Conservation (phyloP, 2,113 vertebrate genomes). For the Rhadina sibilatrix region DNA sequence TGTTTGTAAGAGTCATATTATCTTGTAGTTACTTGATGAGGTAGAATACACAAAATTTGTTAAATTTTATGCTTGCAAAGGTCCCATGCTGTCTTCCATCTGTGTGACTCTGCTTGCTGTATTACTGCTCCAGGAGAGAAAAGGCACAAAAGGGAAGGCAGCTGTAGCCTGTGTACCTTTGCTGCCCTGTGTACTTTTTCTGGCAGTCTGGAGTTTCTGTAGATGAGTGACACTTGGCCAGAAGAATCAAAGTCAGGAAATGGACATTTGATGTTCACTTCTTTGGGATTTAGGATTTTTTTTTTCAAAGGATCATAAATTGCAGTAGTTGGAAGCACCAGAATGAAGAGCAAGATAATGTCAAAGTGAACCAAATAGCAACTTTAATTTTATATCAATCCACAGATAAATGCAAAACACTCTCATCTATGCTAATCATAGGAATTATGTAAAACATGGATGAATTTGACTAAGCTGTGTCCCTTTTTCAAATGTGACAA, state of each 20-base stretch:
- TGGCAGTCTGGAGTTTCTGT: not conserved
- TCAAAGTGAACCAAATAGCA: not conserved
- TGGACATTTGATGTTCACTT: not conserved
- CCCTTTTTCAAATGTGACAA: not conserved
- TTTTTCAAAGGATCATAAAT: not conserved
- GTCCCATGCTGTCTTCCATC: not conserved
- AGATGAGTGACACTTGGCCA: not conserved
- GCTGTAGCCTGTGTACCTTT: not conserved
- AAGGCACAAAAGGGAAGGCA: not conserved
- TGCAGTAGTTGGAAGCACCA: not conserved
- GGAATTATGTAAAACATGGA: not conserved
- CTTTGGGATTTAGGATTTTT: not conserved
- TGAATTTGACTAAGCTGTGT: not conserved
- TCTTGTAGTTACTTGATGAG: not conserved
- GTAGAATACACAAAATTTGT: not conserved
- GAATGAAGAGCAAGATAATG: not conserved
- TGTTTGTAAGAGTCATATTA: not conserved
- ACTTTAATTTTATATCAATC: not conserved
- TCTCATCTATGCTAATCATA: not conserved
- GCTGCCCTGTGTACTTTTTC: not conserved
- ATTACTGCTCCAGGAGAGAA: not conserved
- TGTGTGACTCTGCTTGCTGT: not conserved
- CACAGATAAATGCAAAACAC: not conserved
- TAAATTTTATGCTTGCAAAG: accelerated
- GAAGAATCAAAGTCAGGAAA: not conserved